phyloP scores from a whole-genome alignment of 2,113 vertebrate species.

The Grus americana region DNA sequence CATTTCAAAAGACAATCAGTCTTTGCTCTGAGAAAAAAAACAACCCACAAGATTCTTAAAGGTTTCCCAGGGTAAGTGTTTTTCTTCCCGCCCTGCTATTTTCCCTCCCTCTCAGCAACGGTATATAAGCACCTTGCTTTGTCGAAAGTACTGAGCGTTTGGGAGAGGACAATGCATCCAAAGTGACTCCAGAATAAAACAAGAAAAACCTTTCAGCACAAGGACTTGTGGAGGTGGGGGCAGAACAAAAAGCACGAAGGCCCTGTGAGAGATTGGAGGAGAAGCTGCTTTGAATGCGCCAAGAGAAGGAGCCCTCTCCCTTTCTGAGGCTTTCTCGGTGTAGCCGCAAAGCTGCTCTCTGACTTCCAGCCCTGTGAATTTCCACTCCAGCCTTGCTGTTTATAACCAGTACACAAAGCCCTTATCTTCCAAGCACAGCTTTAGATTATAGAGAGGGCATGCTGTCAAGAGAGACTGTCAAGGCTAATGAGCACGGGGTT shows the following conservation, averaged over 20 bases:
- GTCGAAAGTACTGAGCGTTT: background rate
- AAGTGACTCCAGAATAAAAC: conserved; percentile 30
- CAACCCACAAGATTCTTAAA: background rate
- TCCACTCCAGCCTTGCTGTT: conserved; percentile 45
- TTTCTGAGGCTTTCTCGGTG: background rate
- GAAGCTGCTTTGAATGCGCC: background rate
- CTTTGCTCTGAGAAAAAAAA: background rate
- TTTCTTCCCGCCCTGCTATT: background rate
- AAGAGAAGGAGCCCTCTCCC: background rate
- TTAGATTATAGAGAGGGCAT: conserved; percentile 33
- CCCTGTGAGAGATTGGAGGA: background rate
- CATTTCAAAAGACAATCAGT: background rate
- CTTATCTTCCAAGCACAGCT: conserved; percentile 57
- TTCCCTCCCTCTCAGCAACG: background rate
- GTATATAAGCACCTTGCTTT: background rate
- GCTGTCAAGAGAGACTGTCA: conserved; percentile 37
- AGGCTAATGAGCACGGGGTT: conserved; percentile 27
- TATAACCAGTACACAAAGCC: conserved; percentile 32
- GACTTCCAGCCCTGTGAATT: conserved; percentile 30
- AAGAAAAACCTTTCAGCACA: conserved; percentile 22
- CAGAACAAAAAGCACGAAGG: background rate
- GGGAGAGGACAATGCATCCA: background rate
- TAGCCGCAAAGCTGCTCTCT: background rate
- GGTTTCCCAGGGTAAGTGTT: background rate
- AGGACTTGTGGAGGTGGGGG: background rate